Conservation (phyloP, 30 jellyfish, hydroid and myxozoan species). For the Sanderia malayensis region DNA sequence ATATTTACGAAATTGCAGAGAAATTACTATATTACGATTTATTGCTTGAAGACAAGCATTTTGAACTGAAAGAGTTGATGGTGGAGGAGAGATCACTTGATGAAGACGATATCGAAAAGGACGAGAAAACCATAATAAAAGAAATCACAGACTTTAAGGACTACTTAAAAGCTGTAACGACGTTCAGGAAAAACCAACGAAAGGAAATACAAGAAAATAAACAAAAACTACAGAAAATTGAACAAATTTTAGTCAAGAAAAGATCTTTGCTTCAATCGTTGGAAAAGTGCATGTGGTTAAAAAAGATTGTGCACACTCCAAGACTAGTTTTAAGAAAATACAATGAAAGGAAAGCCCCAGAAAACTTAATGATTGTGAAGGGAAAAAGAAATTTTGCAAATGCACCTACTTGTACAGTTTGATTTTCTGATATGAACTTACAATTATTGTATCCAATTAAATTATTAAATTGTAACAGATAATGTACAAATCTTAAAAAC, state of each 20-base stretch:
- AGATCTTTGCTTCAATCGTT: not conserved
- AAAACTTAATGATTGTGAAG: not conserved
- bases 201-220: not conserved
- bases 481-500: too few species aligned
- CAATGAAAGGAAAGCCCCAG: not conserved
- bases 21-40: slow-evolving; percentile 29
- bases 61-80: slow-evolving; percentile 11
- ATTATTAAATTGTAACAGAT: too few species aligned
- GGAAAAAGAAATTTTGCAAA: not conserved
- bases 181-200: slow-evolving; percentile 7
- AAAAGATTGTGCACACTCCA: slow-evolving; percentile 15
- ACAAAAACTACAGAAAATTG: not conserved
- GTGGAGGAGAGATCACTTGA: not conserved
- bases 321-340: slow-evolving; percentile 9
- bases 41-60: not conserved
- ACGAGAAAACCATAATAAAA: slow-evolving; percentile 11
- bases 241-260: not conserved
- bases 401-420: not conserved
- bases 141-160: slow-evolving; percentile 27
- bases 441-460: too few species aligned
- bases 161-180: slow-evolving; percentile 21
- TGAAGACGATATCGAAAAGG: slow-evolving; percentile 17
- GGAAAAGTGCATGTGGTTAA: not conserved
- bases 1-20: slow-evolving; percentile 17
- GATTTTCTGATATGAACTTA: too few species aligned